Evolutionary conservation across 1,140 invertebrate genomes (phyloP), one percentile per base, ranked within the genome.

Genomic region (Druon quercuslanigerum): DNA sequence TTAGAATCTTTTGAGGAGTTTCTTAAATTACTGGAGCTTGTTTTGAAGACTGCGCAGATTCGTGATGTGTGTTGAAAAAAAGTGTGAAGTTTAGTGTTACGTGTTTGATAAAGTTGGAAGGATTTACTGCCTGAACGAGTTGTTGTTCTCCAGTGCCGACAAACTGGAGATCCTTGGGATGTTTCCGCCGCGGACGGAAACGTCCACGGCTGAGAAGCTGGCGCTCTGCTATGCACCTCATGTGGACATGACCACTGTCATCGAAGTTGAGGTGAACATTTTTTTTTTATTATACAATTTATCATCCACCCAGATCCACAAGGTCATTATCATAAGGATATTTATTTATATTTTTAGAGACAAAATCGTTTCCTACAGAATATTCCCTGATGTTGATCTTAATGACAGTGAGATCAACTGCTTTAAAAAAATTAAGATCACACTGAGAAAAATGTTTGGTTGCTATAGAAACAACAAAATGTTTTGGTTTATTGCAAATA

Each of bases 161-260:
- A 92, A 90, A 79, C 91, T 92, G 90, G 90, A 92, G 90, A 85
- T 92, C 76, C 84, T 91, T 74, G 90, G 88, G 79, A 90, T 91
- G 90, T 92, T 92, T 82, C 90, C 91, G 52, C 90, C 90, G 86
- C 90, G 91, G 56, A 89, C 88, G 80, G 91, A 92, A 77, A 88
- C 90, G 85, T 85, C 90, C 66, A 90, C 87, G 79, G 89, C 87
- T 71, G 91, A 91, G 85, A 92, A 91, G 86, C 85, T 92, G 84
- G 89, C 91, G 82, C 87, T 92, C 82, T 92, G 91, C 83, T 92
- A 92, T 85, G 91, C 90, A 72, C 90, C 91, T 5, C 90, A 92
- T 77, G 90, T 92, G 77, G 90, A 91, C 79, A 92, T 92, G 91
- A 88, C 89, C 71, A 90, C 90, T 57, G 91, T 91, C 79, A 91